Evolutionary conservation across 2,797 vertebrate species (phyloP).

Genomic region (Pteropus rufus): DNA sequence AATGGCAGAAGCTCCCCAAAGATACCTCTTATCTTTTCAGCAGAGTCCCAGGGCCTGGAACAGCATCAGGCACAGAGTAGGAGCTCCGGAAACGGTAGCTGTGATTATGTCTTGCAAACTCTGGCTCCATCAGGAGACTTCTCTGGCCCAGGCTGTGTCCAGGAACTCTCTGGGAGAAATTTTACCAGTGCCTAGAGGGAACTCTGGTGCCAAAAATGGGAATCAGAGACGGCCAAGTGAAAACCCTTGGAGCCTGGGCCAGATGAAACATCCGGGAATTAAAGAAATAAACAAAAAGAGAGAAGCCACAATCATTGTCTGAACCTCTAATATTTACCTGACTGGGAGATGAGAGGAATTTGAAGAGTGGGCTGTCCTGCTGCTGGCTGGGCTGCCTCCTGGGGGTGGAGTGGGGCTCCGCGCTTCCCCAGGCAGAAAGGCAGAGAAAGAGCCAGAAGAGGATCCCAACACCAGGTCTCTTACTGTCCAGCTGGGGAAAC

Average conservation of each 20-base stretch:
- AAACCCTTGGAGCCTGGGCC: background rate
- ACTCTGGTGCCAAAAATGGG: background rate
- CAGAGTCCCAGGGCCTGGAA: background rate
- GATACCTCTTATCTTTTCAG: background rate
- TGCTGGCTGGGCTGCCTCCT: background rate
- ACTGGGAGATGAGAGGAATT: background rate
- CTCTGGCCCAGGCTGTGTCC: no score
- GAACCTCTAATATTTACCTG: background rate
- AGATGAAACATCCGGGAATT: conserved; percentile 52
- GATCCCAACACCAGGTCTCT: background rate
- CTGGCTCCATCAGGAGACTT: background rate
- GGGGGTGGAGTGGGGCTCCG: background rate
- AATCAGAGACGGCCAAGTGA: background rate
- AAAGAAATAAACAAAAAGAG: background rate
- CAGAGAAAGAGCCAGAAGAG: background rate
- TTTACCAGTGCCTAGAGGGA: background rate
- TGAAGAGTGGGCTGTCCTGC: rapidly evolving
- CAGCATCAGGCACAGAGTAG: background rate
- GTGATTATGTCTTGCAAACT: background rate
- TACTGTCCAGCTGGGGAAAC: background rate
- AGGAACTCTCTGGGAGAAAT: background rate
- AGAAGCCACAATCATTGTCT: background rate
- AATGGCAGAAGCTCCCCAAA: background rate
- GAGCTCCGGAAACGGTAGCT: rapidly evolving
- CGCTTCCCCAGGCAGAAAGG: background rate